Percentiles rank a stretch among this genome's conserved stretches.
Conservation (phyloP, 2,888 invertebrate species). For the Patella pellucida region DNA sequence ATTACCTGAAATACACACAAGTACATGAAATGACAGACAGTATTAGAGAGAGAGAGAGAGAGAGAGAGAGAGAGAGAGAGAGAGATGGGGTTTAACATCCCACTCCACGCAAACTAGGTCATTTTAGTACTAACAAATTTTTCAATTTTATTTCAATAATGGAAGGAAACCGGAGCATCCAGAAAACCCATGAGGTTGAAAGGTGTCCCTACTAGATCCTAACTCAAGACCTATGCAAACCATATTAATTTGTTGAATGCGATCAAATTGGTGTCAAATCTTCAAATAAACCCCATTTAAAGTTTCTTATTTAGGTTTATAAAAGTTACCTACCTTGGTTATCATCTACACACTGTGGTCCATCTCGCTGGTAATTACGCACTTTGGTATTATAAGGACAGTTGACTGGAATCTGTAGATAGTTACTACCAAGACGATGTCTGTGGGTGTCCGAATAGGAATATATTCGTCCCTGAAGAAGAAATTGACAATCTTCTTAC, state of each 20-base stretch:
- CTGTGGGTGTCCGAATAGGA: slow-evolving; percentile 90
- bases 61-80: too few species aligned
- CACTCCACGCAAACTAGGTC: too few species aligned
- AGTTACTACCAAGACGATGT: slow-evolving; percentile 90
- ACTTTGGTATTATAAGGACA: slow-evolving; percentile 81
- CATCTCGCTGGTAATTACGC: slow-evolving; percentile 90
- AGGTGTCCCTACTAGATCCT: too few species aligned
- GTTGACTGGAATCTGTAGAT: slow-evolving; percentile 92
- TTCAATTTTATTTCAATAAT: too few species aligned
- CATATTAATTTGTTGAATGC: not conserved
- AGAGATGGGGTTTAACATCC: too few species aligned
- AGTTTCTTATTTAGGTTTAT: not conserved
- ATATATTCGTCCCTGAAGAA: slow-evolving; percentile 71
- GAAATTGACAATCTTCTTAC: not conserved
- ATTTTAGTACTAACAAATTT: too few species aligned
- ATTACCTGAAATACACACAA: slow-evolving; percentile 71
- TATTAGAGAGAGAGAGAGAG: too few species aligned
- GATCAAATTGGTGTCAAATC: not conserved
- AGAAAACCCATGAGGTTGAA: too few species aligned
- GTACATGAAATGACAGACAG: too few species aligned
- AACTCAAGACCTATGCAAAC: not conserved
- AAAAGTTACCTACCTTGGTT: slow-evolving; percentile 78
- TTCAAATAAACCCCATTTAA: not conserved
- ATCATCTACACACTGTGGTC: slow-evolving; percentile 80
- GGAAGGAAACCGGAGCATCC: too few species aligned